Base-by-base conservation (phyloP, 1,140 invertebrate genomes). In the Hetaerina americana region DNA sequence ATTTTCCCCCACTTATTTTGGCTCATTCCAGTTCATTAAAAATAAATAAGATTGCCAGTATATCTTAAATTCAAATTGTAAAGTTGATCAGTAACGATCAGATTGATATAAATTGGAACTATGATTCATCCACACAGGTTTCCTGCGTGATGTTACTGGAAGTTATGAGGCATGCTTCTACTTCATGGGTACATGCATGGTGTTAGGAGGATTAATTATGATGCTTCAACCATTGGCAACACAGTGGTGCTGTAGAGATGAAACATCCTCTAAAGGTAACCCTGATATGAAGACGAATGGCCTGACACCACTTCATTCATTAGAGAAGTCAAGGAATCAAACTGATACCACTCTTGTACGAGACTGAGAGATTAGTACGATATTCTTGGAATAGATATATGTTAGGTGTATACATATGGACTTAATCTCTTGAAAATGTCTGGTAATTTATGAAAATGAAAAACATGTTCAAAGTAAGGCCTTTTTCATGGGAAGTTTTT, bases 151-250 rank as follows among this genome's bases (percentile, higher is more conserved):
- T 77, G 81, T 88, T 0, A 89, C 88, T 0, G 89, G 89, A 15
- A 87, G 87, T 70, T 90, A 90, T 76, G 84, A 84, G 0, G 84
- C 87, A 74, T 88, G 87, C 78, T 90, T 90, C 79, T 85, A 89
- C 74, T 89, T 88, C 73, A 90, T 90, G 89, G 89, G 89, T 12
- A 87, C 88, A 5, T 89, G 88, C 75, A 90, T 90, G 89, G 84
- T 89, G 0, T 78, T 89, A 57, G 88, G 88, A 68, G 86, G 87
- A 71, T 78, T 89, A 5, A n/a, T 57, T 27, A 27, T 76, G 31
- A 73, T 76, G 70, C 29, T 76, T 26, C 24, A 57, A n/a, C 40
- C 40, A 12, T 18, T 57, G 40, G 40, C 40, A 57, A 57, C 40
- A 18, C 40, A 57, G 10, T 57, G 40, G 40, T 57, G 40, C 40